These are phyloP conservation scores for Pseudomyrmex pallidus DNA, from an alignment of 1,140 invertebrate genomes.

Conservation along the genomic window DNA sequence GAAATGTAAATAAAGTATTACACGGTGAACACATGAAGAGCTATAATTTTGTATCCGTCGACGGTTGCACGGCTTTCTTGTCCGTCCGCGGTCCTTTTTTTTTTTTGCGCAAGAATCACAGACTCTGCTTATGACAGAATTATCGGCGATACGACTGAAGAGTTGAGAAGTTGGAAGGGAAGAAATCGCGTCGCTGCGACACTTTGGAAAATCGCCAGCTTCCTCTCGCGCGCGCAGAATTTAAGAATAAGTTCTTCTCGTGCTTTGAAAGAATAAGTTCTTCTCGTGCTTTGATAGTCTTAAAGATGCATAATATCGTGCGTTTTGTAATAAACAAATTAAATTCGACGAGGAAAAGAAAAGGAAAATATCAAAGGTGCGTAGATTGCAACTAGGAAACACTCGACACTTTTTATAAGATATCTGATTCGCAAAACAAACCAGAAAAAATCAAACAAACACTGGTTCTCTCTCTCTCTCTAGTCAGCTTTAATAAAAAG, in stretches of 20 bases:
- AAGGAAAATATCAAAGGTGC: neutral
- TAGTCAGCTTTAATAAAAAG: constrained; percentile 27
- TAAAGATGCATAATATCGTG: neutral
- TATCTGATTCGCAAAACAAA: neutral
- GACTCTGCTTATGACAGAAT: constrained; percentile 11
- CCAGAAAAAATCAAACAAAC: constrained; percentile 32
- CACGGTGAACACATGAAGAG: constrained; percentile 37
- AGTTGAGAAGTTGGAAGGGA: constrained; percentile 4
- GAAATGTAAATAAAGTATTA: constrained; percentile 65
- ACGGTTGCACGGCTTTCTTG: neutral
- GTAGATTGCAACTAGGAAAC: constrained; percentile 13
- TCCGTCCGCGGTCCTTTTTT: neutral
- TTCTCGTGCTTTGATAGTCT: neutral
- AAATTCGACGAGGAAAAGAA: neutral
- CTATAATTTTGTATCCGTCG: constrained; percentile 17
- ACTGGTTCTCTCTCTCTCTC: neutral
- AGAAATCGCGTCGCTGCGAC: neutral
- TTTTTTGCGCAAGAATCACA: constrained; percentile 6
- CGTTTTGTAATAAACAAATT: constrained; percentile 25
- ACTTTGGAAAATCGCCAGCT: constrained; percentile 26
- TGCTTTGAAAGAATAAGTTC: neutral
- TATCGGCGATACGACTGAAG: constrained; percentile 23
- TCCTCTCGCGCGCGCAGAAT: neutral
- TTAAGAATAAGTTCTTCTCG: constrained; percentile 17
- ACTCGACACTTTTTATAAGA: constrained; percentile 29